Evolutionary conservation across 2,888 invertebrate species (phyloP), one percentile per base, ranked within the genome.

Genomic region (Limenitis camilla): DNA sequence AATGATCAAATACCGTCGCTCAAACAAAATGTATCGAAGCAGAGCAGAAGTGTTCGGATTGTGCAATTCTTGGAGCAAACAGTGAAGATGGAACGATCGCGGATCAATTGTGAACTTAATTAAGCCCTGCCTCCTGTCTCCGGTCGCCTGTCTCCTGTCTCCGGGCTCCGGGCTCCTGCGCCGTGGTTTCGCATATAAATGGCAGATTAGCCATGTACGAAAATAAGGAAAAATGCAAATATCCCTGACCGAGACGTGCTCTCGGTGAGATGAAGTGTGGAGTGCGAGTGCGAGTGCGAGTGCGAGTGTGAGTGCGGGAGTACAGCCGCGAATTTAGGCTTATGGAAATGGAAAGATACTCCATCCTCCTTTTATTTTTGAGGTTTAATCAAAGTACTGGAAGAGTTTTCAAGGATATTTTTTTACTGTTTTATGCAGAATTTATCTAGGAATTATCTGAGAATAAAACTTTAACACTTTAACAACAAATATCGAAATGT

Each of bases 171-270:
- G 32, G 45, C 49, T 44, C 31, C 43, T 35, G 33, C 39, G 31
- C 7, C 50, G 50, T 50, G 50, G 33, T 19, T 44, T 44, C 49
- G 49, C 53, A 49, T 53, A 49, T 40, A 45, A 49, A 53, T 53
- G 49, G 44, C 44, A 31, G 53, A 53, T 53, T 53, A 53, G 44
- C 36, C 33, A 40, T 29, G 43, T 33, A 33, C 40, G 44, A 49
- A 53, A 53, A 44, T 40, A 45, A 53, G 38, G 35, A 48, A 49
- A 49, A 44, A 53, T 49, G 49, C 44, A 44, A 53, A 49, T 53
- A 11, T 9, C 40, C 35, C 28, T 39, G 32, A 43, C 43, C 43
- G 43, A 42, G 41, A 43, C 39, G 27, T 32, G 38, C 38, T 38
- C 11, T 36, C 46, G n/a, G 10, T 7, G 10, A n/a, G 39, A 27